A percentile compares a stretch with the other conserved stretches of the same genome.
Evolutionary conservation across 2,113 vertebrate species (phyloP).

Genomic region (Paracanthobrama guichenoti): DNA sequence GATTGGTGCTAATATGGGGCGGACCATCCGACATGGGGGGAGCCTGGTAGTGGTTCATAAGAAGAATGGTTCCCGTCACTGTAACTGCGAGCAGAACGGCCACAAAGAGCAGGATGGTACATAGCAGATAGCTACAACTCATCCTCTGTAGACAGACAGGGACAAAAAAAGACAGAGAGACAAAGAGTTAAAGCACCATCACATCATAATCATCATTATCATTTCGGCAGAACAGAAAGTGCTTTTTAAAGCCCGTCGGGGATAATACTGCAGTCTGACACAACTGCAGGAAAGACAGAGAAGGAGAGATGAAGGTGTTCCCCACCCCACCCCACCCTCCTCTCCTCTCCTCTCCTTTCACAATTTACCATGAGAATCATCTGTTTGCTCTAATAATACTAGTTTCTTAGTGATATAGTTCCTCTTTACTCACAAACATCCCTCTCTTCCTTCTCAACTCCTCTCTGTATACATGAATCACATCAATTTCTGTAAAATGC

Average conservation of each 20-base stretch:
- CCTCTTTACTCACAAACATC: not conserved
- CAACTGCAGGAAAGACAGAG: slow-evolving; percentile 26
- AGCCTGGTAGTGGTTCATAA: slow-evolving; percentile 91
- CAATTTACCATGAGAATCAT: not conserved
- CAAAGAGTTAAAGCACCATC: slow-evolving; percentile 39
- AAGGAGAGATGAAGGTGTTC: slow-evolving; percentile 42
- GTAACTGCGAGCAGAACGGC: slow-evolving; percentile 89
- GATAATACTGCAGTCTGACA: slow-evolving; percentile 37
- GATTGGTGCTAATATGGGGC: slow-evolving; percentile 89
- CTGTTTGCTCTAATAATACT: not conserved
- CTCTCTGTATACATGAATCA: not conserved
- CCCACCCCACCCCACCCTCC: not conserved
- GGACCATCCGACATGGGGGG: slow-evolving; percentile 81
- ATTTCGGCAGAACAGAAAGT: slow-evolving; percentile 37
- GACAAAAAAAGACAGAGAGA: slow-evolving; percentile 2
- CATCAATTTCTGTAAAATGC: not conserved
- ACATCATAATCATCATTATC: slow-evolving; percentile 48
- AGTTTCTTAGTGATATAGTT: not conserved
- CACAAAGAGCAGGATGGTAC: slow-evolving; percentile 90
- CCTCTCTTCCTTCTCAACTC: not conserved
- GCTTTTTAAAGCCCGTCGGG: slow-evolving; percentile 43
- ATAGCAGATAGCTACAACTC: slow-evolving; percentile 89
- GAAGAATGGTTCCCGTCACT: slow-evolving; percentile 88
- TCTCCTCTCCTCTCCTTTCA: not conserved
- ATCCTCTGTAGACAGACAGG: slow-evolving; percentile 77